Conservation (phyloP, 2,113 vertebrate genomes). For the Atrichornis clamosus region DNA sequence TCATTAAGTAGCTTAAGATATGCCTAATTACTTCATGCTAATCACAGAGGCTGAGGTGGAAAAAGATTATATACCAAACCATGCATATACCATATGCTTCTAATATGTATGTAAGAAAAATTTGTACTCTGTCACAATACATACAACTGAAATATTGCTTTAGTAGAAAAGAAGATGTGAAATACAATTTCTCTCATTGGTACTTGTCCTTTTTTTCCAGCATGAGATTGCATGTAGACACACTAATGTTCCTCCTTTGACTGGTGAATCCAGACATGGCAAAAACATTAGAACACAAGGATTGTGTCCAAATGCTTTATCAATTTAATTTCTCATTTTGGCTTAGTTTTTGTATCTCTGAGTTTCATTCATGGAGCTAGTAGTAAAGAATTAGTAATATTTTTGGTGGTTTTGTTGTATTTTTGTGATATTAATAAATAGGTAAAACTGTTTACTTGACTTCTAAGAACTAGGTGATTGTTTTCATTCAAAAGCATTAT, state of each 20-base stretch:
- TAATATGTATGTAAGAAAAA: not conserved
- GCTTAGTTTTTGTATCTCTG: not conserved
- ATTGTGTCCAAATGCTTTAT: not conserved
- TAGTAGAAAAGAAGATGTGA: not conserved
- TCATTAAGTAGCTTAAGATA: not conserved
- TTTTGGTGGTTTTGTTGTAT: not conserved
- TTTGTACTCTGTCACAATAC: not conserved
- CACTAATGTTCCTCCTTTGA: not conserved
- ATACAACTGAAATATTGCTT: not conserved
- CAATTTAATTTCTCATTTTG: not conserved
- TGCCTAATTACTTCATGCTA: not conserved
- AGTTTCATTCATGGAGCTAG: not conserved
- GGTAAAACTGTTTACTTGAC: not conserved
- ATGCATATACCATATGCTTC: not conserved
- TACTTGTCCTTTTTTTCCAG: not conserved
- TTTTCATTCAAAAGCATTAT: not conserved
- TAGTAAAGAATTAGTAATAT: not conserved
- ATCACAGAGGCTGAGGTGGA: not conserved
- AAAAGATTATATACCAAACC: not conserved
- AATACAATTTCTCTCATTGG: not conserved
- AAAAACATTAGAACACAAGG: not conserved
- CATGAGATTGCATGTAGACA: not conserved
- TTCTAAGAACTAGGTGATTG: not conserved
- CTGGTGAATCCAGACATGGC: not conserved
- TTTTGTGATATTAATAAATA: not conserved